A percentile compares a stretch with the other conserved stretches of the same genome.
Conservation (phyloP, 2,797 vertebrate species). For the Staurois parvus region DNA sequence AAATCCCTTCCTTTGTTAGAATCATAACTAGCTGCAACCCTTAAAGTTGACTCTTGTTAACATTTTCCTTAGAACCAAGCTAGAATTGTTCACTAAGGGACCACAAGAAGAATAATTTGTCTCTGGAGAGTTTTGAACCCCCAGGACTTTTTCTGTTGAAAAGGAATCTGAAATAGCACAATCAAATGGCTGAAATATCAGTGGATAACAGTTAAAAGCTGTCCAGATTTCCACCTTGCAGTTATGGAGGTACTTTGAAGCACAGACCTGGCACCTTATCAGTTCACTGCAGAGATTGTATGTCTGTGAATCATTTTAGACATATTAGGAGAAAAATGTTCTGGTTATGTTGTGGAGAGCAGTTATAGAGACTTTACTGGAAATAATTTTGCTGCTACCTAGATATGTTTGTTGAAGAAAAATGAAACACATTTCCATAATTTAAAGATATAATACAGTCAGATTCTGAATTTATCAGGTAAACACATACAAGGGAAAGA, state of each 20-base stretch:
- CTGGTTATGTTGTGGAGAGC: background rate
- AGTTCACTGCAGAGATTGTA: slow-evolving; percentile 20
- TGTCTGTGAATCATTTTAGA: slow-evolving; percentile 3
- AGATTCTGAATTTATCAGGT: no score
- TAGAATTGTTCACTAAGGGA: slow-evolving; percentile 15
- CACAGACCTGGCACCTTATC: slow-evolving; percentile 17
- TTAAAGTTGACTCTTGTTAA: slow-evolving; percentile 6
- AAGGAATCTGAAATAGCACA: slow-evolving; percentile 14
- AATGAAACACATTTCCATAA: background rate
- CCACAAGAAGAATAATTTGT: slow-evolving; percentile 5
- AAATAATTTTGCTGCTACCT: background rate
- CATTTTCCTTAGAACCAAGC: background rate
- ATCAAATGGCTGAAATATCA: slow-evolving; percentile 11
- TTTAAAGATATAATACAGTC: background rate
- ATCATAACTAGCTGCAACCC: background rate
- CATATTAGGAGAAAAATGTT: background rate
- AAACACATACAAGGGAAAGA: no score
- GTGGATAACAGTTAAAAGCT: slow-evolving; percentile 20
- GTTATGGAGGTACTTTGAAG: slow-evolving; percentile 32
- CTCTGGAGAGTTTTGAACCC: slow-evolving; percentile 2
- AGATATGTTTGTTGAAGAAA: background rate
- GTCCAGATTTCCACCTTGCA: slow-evolving; percentile 19
- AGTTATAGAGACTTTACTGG: background rate
- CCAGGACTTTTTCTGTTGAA: background rate
- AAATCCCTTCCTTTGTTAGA: background rate